Evolutionary conservation across 2,113 vertebrate species (phyloP), one percentile per base, ranked within the genome.

Genomic region (Aviceda subcristata): DNA sequence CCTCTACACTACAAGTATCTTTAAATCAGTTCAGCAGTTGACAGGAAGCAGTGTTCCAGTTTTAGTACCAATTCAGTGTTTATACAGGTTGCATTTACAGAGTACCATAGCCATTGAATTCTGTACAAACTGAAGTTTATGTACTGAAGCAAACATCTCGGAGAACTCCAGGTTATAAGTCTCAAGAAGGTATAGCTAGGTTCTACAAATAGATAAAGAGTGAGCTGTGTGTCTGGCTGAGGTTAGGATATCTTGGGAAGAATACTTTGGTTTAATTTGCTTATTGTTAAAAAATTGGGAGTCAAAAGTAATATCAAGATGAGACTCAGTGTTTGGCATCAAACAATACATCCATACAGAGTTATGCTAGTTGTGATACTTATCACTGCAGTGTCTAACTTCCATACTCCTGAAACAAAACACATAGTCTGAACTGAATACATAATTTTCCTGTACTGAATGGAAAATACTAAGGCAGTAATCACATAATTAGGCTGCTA

Each of bases 11-110:
- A 29, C 38, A 94, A 51, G 17, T 67, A 59, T 59, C 45, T 91
- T 95, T 95, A 97, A 93, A 96, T 94, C 92, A 86, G 56, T 88
- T 92, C 72, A 90, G 74, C 56, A 79, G 86, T 66, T 96, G 55
- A 63, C 63, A 97, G 43, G n/a, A 96, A 88, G 71, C 43, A 94
- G 11, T 81, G 53, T 76, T 93, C 46, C 56, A 67, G 41, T 88
- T 96, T 96, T 94, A 97, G 48, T 79, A 94, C 7, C 57, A 71
- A 82, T 79, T 92, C 83, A 87, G 16, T 76, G 77, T 90, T 97
- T 96, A 86, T 88, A 96, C 30, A 76, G 82, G 76, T 79, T 95
- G 36, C 32, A 68, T 91, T 97, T 96, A 86, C 60, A 93, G 64
- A 56, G 15, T 85, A 72, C 22, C 5, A 57, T 63, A 75, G 27